These are phyloP conservation scores for Eriocheir sinensis DNA, from an alignment of 1,140 invertebrate species.

Conservation along the genomic window DNA sequence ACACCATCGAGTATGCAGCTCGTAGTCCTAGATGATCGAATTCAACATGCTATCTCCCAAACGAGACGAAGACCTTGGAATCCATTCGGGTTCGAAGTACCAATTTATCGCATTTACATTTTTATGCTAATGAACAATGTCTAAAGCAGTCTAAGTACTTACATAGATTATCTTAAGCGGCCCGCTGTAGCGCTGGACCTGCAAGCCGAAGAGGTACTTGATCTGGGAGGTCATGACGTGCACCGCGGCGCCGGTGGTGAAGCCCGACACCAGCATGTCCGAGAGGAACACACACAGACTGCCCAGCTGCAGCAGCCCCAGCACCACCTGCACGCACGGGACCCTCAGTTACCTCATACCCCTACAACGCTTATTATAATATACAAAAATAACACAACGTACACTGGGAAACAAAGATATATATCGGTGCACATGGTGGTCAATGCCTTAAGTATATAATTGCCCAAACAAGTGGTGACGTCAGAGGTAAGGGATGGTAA, in stretches of 20 bases:
- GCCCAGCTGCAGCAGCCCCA: conserved; percentile 92
- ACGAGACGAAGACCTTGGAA: neutral
- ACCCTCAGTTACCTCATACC: neutral
- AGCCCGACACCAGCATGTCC: conserved; percentile 94
- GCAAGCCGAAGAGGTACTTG: conserved; percentile 92
- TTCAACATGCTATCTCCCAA: neutral
- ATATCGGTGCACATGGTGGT: too few species aligned
- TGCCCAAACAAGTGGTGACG: too few species aligned
- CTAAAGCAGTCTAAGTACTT: conserved; percentile 67
- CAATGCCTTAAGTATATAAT: too few species aligned
- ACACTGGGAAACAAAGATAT: too few species aligned
- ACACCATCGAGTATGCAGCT: too few species aligned
- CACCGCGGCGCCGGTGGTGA: conserved; percentile 94
- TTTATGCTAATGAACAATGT: neutral
- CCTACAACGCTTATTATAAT: neutral
- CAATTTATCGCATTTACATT: neutral
- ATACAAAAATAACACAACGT: neutral
- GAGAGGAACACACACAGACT: conserved; percentile 93
- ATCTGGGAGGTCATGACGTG: conserved; percentile 96
- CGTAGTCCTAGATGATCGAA: too few species aligned
- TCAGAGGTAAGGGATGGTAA: too few species aligned
- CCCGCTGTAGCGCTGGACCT: conserved; percentile 85
- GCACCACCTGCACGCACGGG: conserved; percentile 85
- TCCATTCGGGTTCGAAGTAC: neutral
- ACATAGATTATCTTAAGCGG: conserved; percentile 88